Evolutionary conservation across 2,888 invertebrate genomes (phyloP), one percentile per base, ranked within the genome.

Genomic region (Ectemnius lituratus): DNA sequence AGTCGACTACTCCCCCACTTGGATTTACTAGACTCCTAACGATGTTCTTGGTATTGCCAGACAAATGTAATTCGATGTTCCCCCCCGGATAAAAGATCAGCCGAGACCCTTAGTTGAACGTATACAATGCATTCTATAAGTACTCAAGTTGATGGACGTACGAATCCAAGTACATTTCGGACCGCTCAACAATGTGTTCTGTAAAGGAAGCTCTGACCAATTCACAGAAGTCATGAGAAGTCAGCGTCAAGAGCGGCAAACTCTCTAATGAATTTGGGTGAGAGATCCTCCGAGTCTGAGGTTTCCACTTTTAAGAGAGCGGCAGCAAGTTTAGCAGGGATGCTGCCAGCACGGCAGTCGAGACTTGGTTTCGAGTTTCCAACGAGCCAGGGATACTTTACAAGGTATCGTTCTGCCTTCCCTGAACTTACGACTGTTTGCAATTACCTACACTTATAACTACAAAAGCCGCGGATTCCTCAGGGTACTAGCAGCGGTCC

Each of bases 181-280:
- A 37, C 37, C 37, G 37, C 1, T 37, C 37, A 37, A 37, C 37
- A 6, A 37, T 6, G 37, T 11, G 6, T 37, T 37, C 8, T 37
- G 37, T 37, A 5, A 37, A 37, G 37, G 37, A 11, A 11, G 37
- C 2, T 23, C 23, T 23, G 37, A 6, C 8, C 5, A 37, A 37
- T 37, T 0, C 37, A 37, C 5, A 8, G 6, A 37, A 37, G 37
- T 8, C 37, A 11, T 8, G 37, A 8, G 8, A 37, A 37, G 37
- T 8, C 6, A 37, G 78, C 75, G 81, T 86, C 85, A 75, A 86
- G 87, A 87, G 87, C 86, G 85, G 86, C 84, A 84, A 87, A 86
- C 87, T 88, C 86, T 88, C 87, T 88, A 88, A 88, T 88, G 88
- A 88, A 88, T 88, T 86, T 80, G 71, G 75, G 67, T 78, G 81